Evolutionary conservation across 2,888 invertebrate species (phyloP).

Genomic region (Hybos culiciformis): DNA sequence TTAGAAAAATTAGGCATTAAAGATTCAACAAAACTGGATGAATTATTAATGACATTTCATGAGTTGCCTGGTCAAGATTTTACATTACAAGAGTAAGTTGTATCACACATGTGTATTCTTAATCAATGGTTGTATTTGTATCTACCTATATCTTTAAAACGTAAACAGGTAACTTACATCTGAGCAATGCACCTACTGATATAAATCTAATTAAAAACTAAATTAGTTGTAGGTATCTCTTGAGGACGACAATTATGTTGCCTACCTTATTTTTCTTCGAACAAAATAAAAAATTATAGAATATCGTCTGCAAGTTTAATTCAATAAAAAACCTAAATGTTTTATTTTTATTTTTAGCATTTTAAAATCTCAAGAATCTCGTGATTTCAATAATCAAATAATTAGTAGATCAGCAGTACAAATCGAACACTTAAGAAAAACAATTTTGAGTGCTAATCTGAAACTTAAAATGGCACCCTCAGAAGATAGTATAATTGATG

Average conservation of each 20-base stretch:
- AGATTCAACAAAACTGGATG: slow-evolving; percentile 17
- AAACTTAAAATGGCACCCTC: slow-evolving; percentile 27
- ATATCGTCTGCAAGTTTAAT: background rate
- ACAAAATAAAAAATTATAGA: background rate
- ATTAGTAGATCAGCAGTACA: slow-evolving; percentile 23
- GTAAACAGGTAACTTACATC: too few relatives aligned
- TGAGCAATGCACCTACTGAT: too few relatives aligned
- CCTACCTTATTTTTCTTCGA: background rate
- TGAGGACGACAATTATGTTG: too few relatives aligned
- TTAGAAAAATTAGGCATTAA: slow-evolving; percentile 25
- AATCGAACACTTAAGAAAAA: slow-evolving; percentile 24
- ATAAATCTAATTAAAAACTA: too few relatives aligned
- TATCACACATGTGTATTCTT: background rate
- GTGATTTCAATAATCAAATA: slow-evolving; percentile 24
- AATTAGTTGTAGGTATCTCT: too few relatives aligned
- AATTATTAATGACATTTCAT: slow-evolving; percentile 22
- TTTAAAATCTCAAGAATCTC: slow-evolving; percentile 18
- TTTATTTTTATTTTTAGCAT: slow-evolving; percentile 14
- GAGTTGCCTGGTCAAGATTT: slow-evolving; percentile 27
- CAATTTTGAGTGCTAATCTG: slow-evolving; percentile 27
- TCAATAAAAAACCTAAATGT: background rate
- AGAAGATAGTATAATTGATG: slow-evolving; percentile 30
- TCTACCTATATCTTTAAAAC: too few relatives aligned
- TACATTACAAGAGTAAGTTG: slow-evolving; percentile 21
- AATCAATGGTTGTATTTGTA: too few relatives aligned